A percentile compares a stretch with the other conserved stretches of the same genome.
phyloP scores from a whole-genome alignment of 2,113 vertebrate species.

The sheep (Ovis aries) region ARS-UI_Ramb_v3.0 NC_056080.1:26994501-26995000 shows the following conservation, averaged over 20 bases:
- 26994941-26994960: neutral
- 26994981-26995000: neutral
- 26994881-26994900: neutral
- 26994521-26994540: neutral
- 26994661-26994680: neutral
- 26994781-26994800: neutral
- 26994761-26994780: neutral
- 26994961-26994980: neutral
- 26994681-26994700: neutral
- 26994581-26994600: neutral
- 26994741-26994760: neutral
- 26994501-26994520: neutral
- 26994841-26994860: neutral
- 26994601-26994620: neutral
- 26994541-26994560: neutral
- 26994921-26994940: neutral
- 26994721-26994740: neutral
- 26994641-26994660: neutral
- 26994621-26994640: neutral
- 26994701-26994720: neutral
- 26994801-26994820: neutral
- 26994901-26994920: conserved; percentile 1
- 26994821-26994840: neutral
- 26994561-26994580: neutral
- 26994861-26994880: neutral